phyloP scores from a whole-genome alignment of 2,888 invertebrate genomes.

The Eupithecia inturbata region DNA sequence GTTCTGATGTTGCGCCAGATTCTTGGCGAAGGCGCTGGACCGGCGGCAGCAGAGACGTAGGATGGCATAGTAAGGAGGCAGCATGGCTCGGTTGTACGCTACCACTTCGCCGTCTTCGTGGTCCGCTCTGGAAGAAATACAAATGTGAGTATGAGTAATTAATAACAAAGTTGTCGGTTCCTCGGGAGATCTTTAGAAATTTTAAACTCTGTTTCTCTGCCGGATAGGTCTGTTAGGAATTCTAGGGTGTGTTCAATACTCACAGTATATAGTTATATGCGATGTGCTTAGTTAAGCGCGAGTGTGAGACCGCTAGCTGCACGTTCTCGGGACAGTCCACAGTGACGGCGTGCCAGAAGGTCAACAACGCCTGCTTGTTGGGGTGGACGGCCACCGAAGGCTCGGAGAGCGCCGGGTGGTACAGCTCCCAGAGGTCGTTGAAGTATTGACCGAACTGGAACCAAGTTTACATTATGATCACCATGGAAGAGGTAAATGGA shows the following conservation, averaged over 20 bases:
- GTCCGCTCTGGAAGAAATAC: constrained; percentile 88
- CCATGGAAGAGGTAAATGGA: not conserved
- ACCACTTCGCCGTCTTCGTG: constrained; percentile 98
- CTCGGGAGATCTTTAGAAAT: not conserved
- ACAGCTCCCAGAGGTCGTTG: constrained; percentile 95
- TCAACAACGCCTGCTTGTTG: constrained; percentile 95
- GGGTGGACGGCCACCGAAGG: constrained; percentile 97
- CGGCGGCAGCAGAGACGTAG: constrained; percentile 95
- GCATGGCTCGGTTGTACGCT: constrained; percentile 95
- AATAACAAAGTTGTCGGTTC: not conserved
- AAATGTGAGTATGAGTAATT: not conserved
- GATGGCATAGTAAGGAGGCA: constrained; percentile 96
- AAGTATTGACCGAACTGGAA: constrained; percentile 95
- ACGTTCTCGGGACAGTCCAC: constrained; percentile 97
- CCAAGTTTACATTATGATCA: not conserved
- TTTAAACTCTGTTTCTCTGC: no score
- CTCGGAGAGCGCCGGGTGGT: constrained; percentile 97
- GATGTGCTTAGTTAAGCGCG: constrained; percentile 95
- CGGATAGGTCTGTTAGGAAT: not conserved
- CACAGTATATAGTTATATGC: constrained; percentile 98
- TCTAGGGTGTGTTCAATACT: constrained; percentile 65
- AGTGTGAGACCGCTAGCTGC: constrained; percentile 93
- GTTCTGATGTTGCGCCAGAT: constrained; percentile 96
- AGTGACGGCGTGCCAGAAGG: constrained; percentile 97
- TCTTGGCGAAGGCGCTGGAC: constrained; percentile 92